These are phyloP conservation scores for Drosophila mimetica DNA, from an alignment of 2,888 invertebrate species.

Conservation along the genomic window DNA sequence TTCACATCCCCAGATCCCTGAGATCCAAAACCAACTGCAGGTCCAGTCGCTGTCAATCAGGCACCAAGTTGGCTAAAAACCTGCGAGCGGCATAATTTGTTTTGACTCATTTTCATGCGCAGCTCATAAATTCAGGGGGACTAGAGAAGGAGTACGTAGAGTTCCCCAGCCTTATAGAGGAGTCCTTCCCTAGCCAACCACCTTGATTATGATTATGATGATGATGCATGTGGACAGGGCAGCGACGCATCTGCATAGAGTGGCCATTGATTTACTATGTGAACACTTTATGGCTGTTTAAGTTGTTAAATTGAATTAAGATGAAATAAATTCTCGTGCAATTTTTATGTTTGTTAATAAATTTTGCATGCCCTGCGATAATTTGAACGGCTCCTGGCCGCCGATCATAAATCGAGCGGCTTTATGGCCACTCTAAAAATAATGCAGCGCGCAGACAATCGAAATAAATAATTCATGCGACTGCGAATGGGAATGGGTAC, in stretches of 20 bases:
- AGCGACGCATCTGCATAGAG: slow-evolving; percentile 58
- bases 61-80: slow-evolving; percentile 9
- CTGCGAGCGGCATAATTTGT: slow-evolving; percentile 73
- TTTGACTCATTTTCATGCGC: slow-evolving; percentile 81
- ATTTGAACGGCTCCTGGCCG: slow-evolving; percentile 66
- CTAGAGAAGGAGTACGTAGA: slow-evolving; percentile 10
- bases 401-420: slow-evolving; percentile 48
- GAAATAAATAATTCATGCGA: slow-evolving; percentile 78
- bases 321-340: slow-evolving; percentile 80
- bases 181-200: slow-evolving; percentile 24
- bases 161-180: background rate
- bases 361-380: slow-evolving; percentile 76
- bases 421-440: slow-evolving; percentile 63
- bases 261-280: slow-evolving; percentile 80
- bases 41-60: slow-evolving; percentile 42
- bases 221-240: slow-evolving; percentile 51
- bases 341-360: slow-evolving; percentile 80
- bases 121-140: slow-evolving; percentile 68
- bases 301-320: slow-evolving; percentile 83
- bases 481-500: slow-evolving; percentile 30
- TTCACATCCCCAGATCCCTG: background rate
- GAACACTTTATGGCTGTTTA: slow-evolving; percentile 83
- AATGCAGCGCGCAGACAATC: slow-evolving; percentile 67
- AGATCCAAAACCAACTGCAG: background rate
- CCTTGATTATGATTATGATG: slow-evolving; percentile 39